Percentiles rank a stretch among this genome's conserved stretches.
phyloP scores from a whole-genome alignment of 1,140 invertebrate species.

The Diabrotica undecimpunctata region DNA sequence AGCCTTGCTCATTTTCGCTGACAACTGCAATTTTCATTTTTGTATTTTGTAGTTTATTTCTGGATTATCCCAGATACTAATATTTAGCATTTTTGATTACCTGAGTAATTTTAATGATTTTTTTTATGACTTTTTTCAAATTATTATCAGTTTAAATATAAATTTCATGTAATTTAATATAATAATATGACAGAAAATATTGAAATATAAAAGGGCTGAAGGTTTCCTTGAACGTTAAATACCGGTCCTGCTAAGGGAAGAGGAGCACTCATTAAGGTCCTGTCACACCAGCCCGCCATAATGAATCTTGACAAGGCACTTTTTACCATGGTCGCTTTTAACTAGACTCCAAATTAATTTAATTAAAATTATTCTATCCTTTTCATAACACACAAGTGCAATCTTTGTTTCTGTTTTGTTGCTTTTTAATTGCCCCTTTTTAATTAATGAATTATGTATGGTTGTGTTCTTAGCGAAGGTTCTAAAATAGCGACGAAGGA shows the following conservation, averaged over 20 bases:
- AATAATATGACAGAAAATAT: too few relatives aligned
- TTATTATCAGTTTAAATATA: too few relatives aligned
- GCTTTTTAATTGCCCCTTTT: slow-evolving; percentile 24
- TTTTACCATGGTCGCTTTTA: slow-evolving; percentile 45
- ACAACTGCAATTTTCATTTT: too few relatives aligned
- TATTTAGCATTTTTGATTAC: too few relatives aligned
- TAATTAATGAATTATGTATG: slow-evolving; percentile 24
- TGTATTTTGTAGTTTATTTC: too few relatives aligned
- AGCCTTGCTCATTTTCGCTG: too few relatives aligned
- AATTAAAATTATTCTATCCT: slow-evolving; percentile 42
- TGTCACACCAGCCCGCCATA: slow-evolving; percentile 45
- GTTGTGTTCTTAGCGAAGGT: slow-evolving; percentile 13
- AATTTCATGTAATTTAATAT: too few relatives aligned
- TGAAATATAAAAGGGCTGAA: too few relatives aligned
- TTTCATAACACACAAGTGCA: slow-evolving; percentile 21
- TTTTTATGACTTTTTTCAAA: too few relatives aligned
- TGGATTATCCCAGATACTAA: too few relatives aligned
- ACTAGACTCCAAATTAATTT: slow-evolving; percentile 46
- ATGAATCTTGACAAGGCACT: slow-evolving; percentile 47
- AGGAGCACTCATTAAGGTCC: slow-evolving; percentile 46
- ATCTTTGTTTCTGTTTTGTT: slow-evolving; percentile 21
- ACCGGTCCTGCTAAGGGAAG: slow-evolving; percentile 26
- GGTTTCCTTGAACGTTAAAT: too few relatives aligned
- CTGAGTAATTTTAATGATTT: too few relatives aligned
- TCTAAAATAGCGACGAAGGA: not conserved